These are phyloP conservation scores for Agonopterix heracliana DNA, from an alignment of 2,888 invertebrate genomes.

Conservation along the genomic window DNA sequence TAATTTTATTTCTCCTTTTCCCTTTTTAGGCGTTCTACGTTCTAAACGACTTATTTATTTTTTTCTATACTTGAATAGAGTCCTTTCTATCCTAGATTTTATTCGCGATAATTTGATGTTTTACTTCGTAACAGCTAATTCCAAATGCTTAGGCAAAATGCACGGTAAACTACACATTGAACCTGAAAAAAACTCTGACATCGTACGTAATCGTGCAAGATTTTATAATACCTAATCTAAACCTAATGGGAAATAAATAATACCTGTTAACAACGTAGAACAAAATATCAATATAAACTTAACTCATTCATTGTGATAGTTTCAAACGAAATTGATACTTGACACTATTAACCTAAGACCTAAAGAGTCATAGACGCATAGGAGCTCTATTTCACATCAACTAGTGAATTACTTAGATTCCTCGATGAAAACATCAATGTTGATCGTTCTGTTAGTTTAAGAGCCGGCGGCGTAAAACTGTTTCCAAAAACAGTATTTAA, in stretches of 20 bases:
- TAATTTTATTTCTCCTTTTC: slow-evolving; percentile 2
- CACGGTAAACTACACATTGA: slow-evolving; percentile 1
- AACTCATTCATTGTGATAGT: slow-evolving; percentile 31
- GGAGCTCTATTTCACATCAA: no score
- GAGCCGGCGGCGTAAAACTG: no score
- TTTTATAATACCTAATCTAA: no score
- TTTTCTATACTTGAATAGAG: neutral
- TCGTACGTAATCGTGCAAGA: no score
- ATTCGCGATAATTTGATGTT: neutral
- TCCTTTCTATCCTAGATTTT: neutral
- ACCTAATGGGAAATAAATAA: slow-evolving; percentile 3
- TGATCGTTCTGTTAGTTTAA: no score
- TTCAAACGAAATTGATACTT: slow-evolving; percentile 22
- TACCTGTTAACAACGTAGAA: slow-evolving; percentile 15
- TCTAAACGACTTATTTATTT: neutral
- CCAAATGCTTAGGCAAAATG: slow-evolving; percentile 9
- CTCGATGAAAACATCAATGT: no score
- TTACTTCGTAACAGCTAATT: slow-evolving; percentile 7
- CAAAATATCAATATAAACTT: slow-evolving; percentile 20
- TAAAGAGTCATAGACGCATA: no score
- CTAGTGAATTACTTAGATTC: no score
- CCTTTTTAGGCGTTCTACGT: neutral
- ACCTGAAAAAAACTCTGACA: no score
- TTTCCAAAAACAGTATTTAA: no score
- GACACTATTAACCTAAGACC: neutral